A percentile compares a stretch with the other conserved stretches of the same genome.
Conservation (phyloP, 2,888 invertebrate genomes). For the Heliothis peltigera region DNA sequence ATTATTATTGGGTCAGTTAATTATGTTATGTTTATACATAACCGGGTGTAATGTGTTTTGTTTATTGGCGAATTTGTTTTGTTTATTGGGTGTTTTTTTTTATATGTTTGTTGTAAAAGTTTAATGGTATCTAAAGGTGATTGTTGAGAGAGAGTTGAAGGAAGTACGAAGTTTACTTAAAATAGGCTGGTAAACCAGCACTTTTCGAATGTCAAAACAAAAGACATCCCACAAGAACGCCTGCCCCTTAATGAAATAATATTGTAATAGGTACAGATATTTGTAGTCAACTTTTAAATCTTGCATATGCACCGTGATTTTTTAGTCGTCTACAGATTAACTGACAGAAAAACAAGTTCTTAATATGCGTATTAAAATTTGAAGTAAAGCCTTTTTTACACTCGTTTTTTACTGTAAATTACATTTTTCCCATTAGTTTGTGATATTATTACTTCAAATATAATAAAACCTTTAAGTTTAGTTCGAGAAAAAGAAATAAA, state of each 20-base stretch:
- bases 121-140: too few species aligned
- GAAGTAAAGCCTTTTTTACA: not conserved
- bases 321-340: too few species aligned
- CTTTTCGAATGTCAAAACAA: too few species aligned
- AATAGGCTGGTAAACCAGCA: too few species aligned
- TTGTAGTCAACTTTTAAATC: too few species aligned
- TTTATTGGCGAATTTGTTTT: not conserved
- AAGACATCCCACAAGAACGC: too few species aligned
- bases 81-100: not conserved
- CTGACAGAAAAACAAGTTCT: too few species aligned
- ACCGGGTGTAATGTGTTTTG: not conserved
- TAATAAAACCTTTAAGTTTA: slow-evolving; percentile 21
- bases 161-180: too few species aligned
- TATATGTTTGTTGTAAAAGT: not conserved
- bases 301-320: too few species aligned
- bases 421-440: slow-evolving; percentile 10
- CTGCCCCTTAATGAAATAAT: too few species aligned
- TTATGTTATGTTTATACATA: slow-evolving; percentile 15
- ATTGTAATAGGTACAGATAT: too few species aligned
- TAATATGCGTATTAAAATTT: not conserved
- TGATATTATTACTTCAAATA: not conserved
- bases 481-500: not conserved
- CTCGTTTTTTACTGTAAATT: slow-evolving; percentile 30
- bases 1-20: slow-evolving; percentile 11
- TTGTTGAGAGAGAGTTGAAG: too few species aligned